Conservation (phyloP, 2,113 vertebrate genomes). For the Ceyx cyanopectus region DNA sequence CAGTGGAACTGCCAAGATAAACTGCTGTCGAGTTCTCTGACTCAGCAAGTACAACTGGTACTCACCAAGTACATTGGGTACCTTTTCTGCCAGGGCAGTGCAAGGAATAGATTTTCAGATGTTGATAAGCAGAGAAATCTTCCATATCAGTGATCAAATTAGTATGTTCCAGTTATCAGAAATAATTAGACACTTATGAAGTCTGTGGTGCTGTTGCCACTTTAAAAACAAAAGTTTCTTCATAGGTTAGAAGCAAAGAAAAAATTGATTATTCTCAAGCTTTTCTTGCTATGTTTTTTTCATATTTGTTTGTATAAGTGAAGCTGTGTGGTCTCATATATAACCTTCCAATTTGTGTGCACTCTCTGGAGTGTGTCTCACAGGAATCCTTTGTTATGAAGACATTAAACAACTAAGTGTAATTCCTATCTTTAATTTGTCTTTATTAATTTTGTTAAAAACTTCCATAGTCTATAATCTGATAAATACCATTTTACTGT, state of each 20-base stretch:
- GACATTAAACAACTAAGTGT: background rate
- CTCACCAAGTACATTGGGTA: background rate
- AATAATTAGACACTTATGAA: background rate
- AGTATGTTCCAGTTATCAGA: background rate
- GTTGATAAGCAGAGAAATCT: background rate
- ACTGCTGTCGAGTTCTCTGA: background rate
- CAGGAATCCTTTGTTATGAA: background rate
- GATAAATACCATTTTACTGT: background rate
- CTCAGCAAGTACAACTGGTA: background rate
- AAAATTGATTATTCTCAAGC: background rate
- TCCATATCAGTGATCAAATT: background rate
- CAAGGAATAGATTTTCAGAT: background rate
- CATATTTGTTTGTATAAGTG: background rate
- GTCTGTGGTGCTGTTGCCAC: background rate
- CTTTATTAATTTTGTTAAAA: background rate
- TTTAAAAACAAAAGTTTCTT: background rate
- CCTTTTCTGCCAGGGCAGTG: background rate
- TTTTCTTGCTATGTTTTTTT: background rate
- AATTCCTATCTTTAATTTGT: background rate
- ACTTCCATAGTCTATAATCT: background rate
- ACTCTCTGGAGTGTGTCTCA: background rate
- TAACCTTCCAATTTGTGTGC: background rate
- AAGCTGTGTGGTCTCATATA: slow-evolving; percentile 3
- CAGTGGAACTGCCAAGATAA: background rate
- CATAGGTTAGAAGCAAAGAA: background rate